phyloP scores from a whole-genome alignment of 2,113 vertebrate species.

The Oncorhynchus keta region DNA sequence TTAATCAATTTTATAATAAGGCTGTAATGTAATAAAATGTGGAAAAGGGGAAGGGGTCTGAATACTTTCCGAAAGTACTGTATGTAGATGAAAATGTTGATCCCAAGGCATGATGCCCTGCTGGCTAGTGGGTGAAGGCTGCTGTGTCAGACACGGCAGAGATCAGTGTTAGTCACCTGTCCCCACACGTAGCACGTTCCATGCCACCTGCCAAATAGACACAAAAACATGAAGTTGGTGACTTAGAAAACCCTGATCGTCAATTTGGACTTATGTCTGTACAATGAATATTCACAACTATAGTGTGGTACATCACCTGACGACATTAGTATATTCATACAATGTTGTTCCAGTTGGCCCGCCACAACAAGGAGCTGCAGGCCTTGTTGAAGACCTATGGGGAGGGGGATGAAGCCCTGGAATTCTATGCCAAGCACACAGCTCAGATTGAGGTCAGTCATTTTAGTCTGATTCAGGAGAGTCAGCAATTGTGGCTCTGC shows the following conservation, averaged over 20 bases:
- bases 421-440: constrained; percentile 97
- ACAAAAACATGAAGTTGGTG: too few relatives aligned
- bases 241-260: too few relatives aligned
- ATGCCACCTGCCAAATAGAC: neutral
- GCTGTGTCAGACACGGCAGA: neutral
- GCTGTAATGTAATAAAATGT: too few relatives aligned
- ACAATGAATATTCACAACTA: too few relatives aligned
- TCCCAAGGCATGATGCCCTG: neutral
- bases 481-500: neutral
- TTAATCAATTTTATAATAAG: too few relatives aligned
- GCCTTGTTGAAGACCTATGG: constrained; percentile 94
- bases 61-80: too few relatives aligned
- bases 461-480: neutral
- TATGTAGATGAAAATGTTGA: too few relatives aligned
- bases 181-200: neutral
- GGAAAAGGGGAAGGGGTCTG: too few relatives aligned
- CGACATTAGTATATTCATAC: neutral
- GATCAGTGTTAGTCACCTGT: neutral
- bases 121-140: neutral
- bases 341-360: constrained; percentile 81
- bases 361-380: constrained; percentile 98
- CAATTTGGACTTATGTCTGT: too few relatives aligned
- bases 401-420: constrained; percentile 94
- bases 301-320: neutral
- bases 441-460: constrained; percentile 93